phyloP scores from a whole-genome alignment of 2,888 invertebrate genomes.

The Trilocha varians region DNA sequence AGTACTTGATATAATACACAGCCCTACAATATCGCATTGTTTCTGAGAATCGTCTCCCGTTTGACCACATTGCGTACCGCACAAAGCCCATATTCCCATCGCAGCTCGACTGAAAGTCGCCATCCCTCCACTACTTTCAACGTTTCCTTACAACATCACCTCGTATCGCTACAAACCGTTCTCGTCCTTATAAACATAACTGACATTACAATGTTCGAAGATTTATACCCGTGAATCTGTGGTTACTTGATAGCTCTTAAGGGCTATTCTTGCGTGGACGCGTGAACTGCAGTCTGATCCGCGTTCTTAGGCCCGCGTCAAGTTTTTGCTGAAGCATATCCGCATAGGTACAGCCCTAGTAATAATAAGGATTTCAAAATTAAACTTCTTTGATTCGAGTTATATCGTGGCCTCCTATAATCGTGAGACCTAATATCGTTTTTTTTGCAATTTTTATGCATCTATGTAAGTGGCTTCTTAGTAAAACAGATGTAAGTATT shows the following conservation, averaged over 20 bases:
- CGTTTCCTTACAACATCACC: constrained; percentile 38
- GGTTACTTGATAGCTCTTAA: constrained; percentile 34
- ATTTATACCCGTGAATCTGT: constrained; percentile 45
- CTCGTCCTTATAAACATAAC: constrained; percentile 26
- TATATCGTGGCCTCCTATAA: neutral
- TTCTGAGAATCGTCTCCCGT: constrained; percentile 59
- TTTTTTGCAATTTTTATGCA: neutral
- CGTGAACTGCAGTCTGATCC: constrained; percentile 46
- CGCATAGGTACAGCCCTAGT: constrained; percentile 44
- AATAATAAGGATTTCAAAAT: constrained; percentile 56
- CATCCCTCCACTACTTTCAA: constrained; percentile 45
- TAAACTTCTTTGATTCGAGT: constrained; percentile 20
- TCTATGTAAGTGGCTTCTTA: neutral
- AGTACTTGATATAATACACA: neutral
- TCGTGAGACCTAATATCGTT: neutral
- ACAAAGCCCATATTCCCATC: constrained; percentile 43
- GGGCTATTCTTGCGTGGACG: constrained; percentile 42
- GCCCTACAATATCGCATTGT: constrained; percentile 41
- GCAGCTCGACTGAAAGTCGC: constrained; percentile 36
- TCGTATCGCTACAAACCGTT: constrained; percentile 35
- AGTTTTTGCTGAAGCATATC: constrained; percentile 63
- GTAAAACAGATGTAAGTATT: neutral
- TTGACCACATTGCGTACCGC: constrained; percentile 47
- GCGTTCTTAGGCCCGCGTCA: constrained; percentile 64
- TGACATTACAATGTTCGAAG: constrained; percentile 32